phyloP scores from a whole-genome alignment of 2,113 vertebrate genomes.

The Scortum barcoo region DNA sequence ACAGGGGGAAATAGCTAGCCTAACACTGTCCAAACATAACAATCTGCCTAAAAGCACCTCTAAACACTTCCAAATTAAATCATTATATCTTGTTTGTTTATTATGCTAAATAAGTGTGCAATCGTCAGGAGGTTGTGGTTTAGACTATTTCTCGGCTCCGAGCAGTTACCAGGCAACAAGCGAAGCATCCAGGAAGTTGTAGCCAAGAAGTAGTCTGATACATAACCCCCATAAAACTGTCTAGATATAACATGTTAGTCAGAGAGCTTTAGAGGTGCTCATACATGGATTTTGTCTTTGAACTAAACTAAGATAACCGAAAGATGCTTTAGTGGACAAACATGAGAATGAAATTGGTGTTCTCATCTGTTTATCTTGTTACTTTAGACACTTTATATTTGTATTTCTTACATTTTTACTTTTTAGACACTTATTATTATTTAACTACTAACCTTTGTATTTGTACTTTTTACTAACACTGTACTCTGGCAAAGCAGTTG shows the following conservation, averaged over 20 bases:
- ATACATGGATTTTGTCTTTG: not conserved
- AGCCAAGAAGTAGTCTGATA: no score
- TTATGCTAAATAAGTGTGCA: no score
- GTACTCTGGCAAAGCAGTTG: no score
- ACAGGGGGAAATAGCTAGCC: not conserved
- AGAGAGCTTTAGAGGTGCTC: not conserved
- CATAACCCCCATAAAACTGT: no score
- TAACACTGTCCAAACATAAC: not conserved
- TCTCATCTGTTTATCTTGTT: no score
- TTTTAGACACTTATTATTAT: no score
- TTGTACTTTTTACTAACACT: no score
- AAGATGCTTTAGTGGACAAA: not conserved
- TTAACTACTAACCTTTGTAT: no score
- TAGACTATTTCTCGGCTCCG: not conserved
- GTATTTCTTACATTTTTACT: no score
- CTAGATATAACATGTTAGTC: no score
- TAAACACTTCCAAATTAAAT: not conserved
- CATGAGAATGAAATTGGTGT: not conserved
- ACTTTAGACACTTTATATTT: no score
- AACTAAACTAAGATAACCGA: not conserved
- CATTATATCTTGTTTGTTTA: not conserved
- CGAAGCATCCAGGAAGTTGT: no score
- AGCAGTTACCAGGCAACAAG: conserved; percentile 2
- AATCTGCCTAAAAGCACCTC: not conserved
- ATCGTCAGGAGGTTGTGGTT: not conserved